Evolutionary conservation across 1,140 invertebrate species (phyloP).

Genomic region (Rhyzopertha dominica): DNA sequence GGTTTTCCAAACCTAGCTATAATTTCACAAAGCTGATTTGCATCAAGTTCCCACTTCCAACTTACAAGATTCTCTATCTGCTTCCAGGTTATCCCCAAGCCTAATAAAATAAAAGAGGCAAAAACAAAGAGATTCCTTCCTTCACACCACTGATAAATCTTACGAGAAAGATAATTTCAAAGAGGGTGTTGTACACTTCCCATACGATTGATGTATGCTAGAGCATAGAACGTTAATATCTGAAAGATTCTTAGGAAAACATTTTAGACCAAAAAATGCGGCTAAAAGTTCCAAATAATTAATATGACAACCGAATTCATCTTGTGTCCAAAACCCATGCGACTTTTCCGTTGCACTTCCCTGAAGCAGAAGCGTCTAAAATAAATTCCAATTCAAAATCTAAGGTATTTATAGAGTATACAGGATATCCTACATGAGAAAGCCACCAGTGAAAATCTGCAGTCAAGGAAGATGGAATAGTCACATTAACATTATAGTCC

Average conservation of each 20-base stretch:
- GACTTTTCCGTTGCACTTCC: slow-evolving; percentile 24
- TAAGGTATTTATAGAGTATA: slow-evolving; percentile 15
- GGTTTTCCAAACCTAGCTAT: too few species aligned
- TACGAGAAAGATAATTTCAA: slow-evolving; percentile 19
- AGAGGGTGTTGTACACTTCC: slow-evolving; percentile 23
- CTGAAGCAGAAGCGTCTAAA: slow-evolving; percentile 29
- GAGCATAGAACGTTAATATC: too few species aligned
- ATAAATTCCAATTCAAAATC: slow-evolving; percentile 24
- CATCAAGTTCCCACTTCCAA: too few species aligned
- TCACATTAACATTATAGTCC: slow-evolving; percentile 11
- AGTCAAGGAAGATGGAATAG: neutral
- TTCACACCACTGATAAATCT: slow-evolving; percentile 36
- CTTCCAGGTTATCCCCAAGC: slow-evolving; percentile 23
- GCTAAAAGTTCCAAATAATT: too few species aligned
- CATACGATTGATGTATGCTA: too few species aligned
- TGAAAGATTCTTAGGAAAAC: too few species aligned
- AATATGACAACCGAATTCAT: slow-evolving; percentile 12
- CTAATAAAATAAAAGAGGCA: slow-evolving; percentile 26
- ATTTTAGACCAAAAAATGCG: too few species aligned
- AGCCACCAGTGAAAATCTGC: slow-evolving; percentile 31
- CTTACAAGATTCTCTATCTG: slow-evolving; percentile 29
- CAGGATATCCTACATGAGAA: slow-evolving; percentile 17
- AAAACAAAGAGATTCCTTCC: slow-evolving; percentile 26
- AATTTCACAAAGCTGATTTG: too few species aligned
- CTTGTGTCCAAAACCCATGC: slow-evolving; percentile 22